These are phyloP conservation scores for Desoria tigrina DNA, from an alignment of 2,888 invertebrate species.

Conservation along the genomic window DNA sequence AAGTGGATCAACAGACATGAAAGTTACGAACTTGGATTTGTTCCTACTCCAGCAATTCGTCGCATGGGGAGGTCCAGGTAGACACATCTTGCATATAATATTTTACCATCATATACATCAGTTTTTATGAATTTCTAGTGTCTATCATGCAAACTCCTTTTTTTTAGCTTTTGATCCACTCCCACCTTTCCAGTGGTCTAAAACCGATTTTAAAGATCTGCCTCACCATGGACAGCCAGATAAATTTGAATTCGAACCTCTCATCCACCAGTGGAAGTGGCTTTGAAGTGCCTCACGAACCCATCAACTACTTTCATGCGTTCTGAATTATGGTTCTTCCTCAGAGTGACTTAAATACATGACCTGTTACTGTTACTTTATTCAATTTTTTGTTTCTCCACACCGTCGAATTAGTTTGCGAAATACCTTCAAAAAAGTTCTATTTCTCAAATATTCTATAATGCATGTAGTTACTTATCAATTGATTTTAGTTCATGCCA, in stretches of 20 bases:
- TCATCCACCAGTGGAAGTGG: conserved; percentile 66
- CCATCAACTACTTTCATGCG: background rate
- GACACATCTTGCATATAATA: background rate
- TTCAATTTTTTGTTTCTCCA: too few relatives aligned
- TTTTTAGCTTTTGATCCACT: conserved; percentile 62
- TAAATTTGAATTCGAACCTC: conserved; percentile 68
- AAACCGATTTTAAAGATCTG: conserved; percentile 64
- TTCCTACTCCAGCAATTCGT: conserved; percentile 51
- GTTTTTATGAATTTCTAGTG: background rate
- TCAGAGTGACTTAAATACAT: too few relatives aligned
- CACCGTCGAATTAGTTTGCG: too few relatives aligned
- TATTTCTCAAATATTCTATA: too few relatives aligned
- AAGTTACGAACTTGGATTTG: conserved; percentile 46
- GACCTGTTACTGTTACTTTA: too few relatives aligned
- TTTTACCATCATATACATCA: background rate
- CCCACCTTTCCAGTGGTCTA: conserved; percentile 77
- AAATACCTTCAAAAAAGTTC: too few relatives aligned
- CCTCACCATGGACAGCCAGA: conserved; percentile 75
- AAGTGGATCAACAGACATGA: conserved; percentile 71
- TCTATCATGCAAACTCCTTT: background rate
- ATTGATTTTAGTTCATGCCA: too few relatives aligned
- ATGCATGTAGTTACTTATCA: too few relatives aligned
- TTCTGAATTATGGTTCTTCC: too few relatives aligned
- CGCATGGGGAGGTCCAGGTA: conserved; percentile 36
- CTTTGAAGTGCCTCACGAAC: conserved; percentile 28